Evolutionary conservation across 1,140 invertebrate species (phyloP).

Genomic region (Chironomus tepperi): DNA sequence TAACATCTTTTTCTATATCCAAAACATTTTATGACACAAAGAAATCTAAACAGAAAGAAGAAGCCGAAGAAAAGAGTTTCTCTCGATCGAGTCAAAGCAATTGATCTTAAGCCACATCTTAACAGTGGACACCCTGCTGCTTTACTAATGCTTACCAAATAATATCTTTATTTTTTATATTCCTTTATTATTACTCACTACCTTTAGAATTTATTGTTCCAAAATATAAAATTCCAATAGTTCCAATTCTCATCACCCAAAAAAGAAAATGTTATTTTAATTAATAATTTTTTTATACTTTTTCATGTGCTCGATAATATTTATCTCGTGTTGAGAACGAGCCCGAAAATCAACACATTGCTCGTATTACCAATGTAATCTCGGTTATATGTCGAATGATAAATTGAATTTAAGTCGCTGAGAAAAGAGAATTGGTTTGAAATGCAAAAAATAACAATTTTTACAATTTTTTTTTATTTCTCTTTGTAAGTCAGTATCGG

Average conservation of each 20-base stretch:
- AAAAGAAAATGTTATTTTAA: neutral
- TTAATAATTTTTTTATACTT: too few relatives aligned
- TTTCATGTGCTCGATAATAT: too few relatives aligned
- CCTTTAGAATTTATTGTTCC: too few relatives aligned
- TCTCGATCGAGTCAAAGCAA: neutral
- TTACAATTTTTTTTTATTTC: neutral
- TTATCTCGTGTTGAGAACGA: slow-evolving; percentile 12
- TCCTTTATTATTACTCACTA: too few relatives aligned
- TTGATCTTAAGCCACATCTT: neutral
- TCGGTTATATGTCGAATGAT: neutral
- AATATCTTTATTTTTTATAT: neutral
- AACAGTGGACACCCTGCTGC: neutral
- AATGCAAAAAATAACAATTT: neutral
- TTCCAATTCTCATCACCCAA: neutral
- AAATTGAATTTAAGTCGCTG: neutral
- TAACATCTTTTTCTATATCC: too few relatives aligned
- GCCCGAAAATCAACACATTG: slow-evolving; percentile 13
- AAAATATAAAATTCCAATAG: neutral
- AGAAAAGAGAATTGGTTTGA: neutral
- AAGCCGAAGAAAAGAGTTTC: too few relatives aligned
- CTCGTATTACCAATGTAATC: neutral
- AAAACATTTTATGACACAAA: too few relatives aligned
- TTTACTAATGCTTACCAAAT: neutral
- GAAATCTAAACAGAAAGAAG: too few relatives aligned
- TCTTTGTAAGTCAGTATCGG: neutral